Conservation (phyloP, 2,888 invertebrate species). For the Coleophora flavipennella region DNA sequence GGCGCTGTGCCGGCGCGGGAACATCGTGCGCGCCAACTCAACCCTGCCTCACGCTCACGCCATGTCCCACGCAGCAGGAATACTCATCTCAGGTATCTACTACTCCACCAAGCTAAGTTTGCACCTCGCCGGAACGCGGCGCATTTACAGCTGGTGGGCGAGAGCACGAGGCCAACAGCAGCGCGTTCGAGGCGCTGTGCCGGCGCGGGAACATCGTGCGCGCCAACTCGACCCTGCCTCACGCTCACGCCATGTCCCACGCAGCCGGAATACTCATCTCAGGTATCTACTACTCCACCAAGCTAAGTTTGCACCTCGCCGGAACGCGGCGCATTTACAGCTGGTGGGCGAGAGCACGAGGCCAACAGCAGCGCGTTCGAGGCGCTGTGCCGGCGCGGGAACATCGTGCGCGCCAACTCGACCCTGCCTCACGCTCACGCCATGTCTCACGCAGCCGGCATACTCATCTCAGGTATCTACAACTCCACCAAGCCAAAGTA, state of each 20-base stretch:
- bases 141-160: conserved; percentile 27
- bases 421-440: conserved; percentile 39
- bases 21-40: conserved; percentile 49
- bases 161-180: conserved; percentile 34
- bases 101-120: too few relatives aligned
- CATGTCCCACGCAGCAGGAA: conserved; percentile 58
- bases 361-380: conserved; percentile 48
- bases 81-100: conserved; percentile 70
- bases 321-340: too few relatives aligned
- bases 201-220: conserved; percentile 55
- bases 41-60: conserved; percentile 39
- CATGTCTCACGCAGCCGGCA: conserved; percentile 58
- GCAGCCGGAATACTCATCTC: conserved; percentile 71
- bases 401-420: conserved; percentile 47
- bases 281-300: too few relatives aligned
- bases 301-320: too few relatives aligned
- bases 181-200: conserved; percentile 53
- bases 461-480: conserved; percentile 61
- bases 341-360: conserved; percentile 30
- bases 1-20: conserved; percentile 52
- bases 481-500: too few relatives aligned
- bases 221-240: conserved; percentile 26
- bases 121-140: too few relatives aligned
- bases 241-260: conserved; percentile 43
- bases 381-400: conserved; percentile 52